Evolutionary conservation across 2,113 vertebrate species (phyloP), one percentile per base, ranked within the genome.

Genomic region (Romanogobio albipinnatus): DNA sequence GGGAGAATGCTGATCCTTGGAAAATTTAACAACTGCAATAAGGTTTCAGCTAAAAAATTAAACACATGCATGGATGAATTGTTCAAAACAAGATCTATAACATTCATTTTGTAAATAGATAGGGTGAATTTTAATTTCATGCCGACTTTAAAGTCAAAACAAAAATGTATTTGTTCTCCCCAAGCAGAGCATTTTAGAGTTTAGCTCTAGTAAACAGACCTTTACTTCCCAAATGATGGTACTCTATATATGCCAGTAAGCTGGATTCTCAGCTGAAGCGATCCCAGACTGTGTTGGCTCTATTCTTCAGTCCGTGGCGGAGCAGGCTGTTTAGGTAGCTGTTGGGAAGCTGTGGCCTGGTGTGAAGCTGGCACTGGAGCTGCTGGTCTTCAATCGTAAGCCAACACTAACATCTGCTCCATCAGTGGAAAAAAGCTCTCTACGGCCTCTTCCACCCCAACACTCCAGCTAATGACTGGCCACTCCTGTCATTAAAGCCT

Each of bases 391-490:
- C 88, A 86, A 83, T 74, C 74, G 19, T 66, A 70, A 85, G 92
- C 92, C 93, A 94, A 93, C 89, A 90, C 91, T 89, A 94, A 94
- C 93, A 94, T 93, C 93, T 89, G 75, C 84, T 88, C 90, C 89
- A 88, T 90, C 83, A 56, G 90, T 91, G 90, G 89, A 89, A 91
- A 91, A 92, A 88, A 87, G 84, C 91, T 85, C 59, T 75, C 61
- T 81, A 43, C 88, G 51, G 84, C 82, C 61, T 80, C 81, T 74
- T 90, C 87, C 89, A 84, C 85, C 88, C 89, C 89, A 82, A 90
- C 88, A 87, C 47, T 89, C 88, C 85, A 92, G 91, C 91, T 90
- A 92, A 95, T 91, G 91, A 93, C 89, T 90, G 88, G 83, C 89
- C 81, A 76, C 59, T 70, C 76, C 80, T 88, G 87, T 59, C 81